Conservation (phyloP, 1,140 invertebrate species). For the Watersipora subatra region DNA sequence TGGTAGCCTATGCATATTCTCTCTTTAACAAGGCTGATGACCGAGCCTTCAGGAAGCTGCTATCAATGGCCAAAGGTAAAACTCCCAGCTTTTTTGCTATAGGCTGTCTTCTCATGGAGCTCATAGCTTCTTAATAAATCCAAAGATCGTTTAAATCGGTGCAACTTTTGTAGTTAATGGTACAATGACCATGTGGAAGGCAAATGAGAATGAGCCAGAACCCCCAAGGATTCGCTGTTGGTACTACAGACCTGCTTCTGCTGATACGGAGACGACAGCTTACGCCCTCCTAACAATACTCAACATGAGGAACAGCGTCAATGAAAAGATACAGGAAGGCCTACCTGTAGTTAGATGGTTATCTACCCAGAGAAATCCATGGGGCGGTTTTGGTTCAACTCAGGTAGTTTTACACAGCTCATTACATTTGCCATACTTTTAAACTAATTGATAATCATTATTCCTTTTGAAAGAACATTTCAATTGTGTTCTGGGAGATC, state of each 20-base stretch:
- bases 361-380: constrained; percentile 60
- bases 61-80: background rate
- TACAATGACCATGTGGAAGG: constrained; percentile 4
- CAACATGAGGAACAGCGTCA: constrained; percentile 31
- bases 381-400: constrained; percentile 69
- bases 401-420: too few species aligned
- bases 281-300: constrained; percentile 56
- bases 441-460: too few species aligned
- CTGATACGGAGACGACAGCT: constrained; percentile 74
- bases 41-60: constrained; percentile 43
- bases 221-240: constrained; percentile 12
- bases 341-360: constrained; percentile 72
- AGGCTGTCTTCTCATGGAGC: background rate
- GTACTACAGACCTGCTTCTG: constrained; percentile 42
- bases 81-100: background rate
- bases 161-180: background rate
- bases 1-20: constrained; percentile 26
- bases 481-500: too few species aligned
- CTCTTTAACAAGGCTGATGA: constrained; percentile 13
- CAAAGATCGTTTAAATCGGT: background rate
- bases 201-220: constrained; percentile 7
- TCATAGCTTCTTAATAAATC: background rate
- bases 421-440: too few species aligned
- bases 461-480: too few species aligned
- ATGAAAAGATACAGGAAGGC: constrained; percentile 28